phyloP scores from a whole-genome alignment of 2,797 vertebrate genomes.

The Clarias laeviceps region DNA sequence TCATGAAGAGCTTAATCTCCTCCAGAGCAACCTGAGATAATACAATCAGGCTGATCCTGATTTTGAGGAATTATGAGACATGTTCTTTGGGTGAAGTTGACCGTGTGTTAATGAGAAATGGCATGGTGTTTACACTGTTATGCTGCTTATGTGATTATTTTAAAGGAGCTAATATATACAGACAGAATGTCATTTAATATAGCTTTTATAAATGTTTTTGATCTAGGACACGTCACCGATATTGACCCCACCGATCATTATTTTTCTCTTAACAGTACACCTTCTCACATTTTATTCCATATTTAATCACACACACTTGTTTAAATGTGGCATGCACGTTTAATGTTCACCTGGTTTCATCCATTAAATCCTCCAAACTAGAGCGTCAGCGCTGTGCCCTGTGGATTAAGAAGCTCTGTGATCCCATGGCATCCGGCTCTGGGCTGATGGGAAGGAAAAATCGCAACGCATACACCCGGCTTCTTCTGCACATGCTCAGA shows the following conservation, averaged over 20 bases:
- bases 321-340: not conserved
- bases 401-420: slow-evolving; percentile 95
- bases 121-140: not conserved
- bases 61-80: too few species aligned
- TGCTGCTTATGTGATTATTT: not conserved
- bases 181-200: not conserved
- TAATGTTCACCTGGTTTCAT: not conserved
- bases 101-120: not conserved
- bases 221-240: not conserved
- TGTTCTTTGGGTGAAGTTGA: not conserved
- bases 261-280: not conserved
- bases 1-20: not conserved
- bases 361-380: slow-evolving; percentile 56
- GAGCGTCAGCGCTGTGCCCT: slow-evolving; percentile 85
- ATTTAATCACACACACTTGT: not conserved
- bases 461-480: slow-evolving; percentile 84
- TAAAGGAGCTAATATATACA: not conserved
- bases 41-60: not conserved
- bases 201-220: not conserved
- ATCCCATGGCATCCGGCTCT: slow-evolving; percentile 76
- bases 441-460: slow-evolving; percentile 82
- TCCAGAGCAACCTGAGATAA: not conserved
- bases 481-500: slow-evolving; percentile 90
- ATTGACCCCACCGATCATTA: not conserved
- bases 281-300: not conserved